These are phyloP conservation scores for Drosophila buzzatii DNA, from an alignment of 2,888 invertebrate genomes.

Conservation along the genomic window DNA sequence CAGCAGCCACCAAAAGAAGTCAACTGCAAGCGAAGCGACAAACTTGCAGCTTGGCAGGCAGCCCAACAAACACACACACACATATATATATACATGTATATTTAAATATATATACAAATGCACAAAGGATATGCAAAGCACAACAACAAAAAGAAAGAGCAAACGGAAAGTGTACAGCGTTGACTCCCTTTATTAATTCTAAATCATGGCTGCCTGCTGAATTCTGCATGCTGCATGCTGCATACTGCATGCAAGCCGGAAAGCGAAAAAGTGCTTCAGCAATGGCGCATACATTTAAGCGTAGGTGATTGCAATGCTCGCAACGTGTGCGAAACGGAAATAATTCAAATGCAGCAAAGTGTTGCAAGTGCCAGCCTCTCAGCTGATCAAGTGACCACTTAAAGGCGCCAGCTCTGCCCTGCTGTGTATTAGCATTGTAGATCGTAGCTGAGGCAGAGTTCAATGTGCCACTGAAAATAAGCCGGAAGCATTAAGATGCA, in stretches of 20 bases:
- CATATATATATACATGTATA: background rate
- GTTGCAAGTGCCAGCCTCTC: slow-evolving; percentile 34
- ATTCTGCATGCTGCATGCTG: slow-evolving; percentile 37
- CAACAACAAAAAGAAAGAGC: background rate
- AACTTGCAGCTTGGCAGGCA: slow-evolving; percentile 41
- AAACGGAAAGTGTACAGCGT: slow-evolving; percentile 26
- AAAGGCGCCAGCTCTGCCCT: slow-evolving; percentile 47
- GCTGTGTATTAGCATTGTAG: slow-evolving; percentile 40
- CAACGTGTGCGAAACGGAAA: slow-evolving; percentile 52
- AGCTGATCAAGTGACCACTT: slow-evolving; percentile 63
- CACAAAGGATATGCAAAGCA: slow-evolving; percentile 5
- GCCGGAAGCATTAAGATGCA: slow-evolving; percentile 38
- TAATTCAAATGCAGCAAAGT: slow-evolving; percentile 58
- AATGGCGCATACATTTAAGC: slow-evolving; percentile 32
- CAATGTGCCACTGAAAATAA: slow-evolving; percentile 40
- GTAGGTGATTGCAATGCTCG: slow-evolving; percentile 18
- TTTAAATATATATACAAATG: slow-evolving; percentile 12
- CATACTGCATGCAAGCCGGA: slow-evolving; percentile 31
- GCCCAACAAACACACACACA: slow-evolving; percentile 1
- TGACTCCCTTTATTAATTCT: slow-evolving; percentile 72
- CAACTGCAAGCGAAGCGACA: slow-evolving; percentile 55
- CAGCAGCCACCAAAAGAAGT: slow-evolving; percentile 56
- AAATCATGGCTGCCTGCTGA: slow-evolving; percentile 56
- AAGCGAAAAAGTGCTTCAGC: slow-evolving; percentile 31
- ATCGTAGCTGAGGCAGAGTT: slow-evolving; percentile 36